Evolutionary conservation across 2,113 vertebrate species (phyloP), one percentile per base, ranked within the genome.

Genomic region (Phaethon lepturus): DNA sequence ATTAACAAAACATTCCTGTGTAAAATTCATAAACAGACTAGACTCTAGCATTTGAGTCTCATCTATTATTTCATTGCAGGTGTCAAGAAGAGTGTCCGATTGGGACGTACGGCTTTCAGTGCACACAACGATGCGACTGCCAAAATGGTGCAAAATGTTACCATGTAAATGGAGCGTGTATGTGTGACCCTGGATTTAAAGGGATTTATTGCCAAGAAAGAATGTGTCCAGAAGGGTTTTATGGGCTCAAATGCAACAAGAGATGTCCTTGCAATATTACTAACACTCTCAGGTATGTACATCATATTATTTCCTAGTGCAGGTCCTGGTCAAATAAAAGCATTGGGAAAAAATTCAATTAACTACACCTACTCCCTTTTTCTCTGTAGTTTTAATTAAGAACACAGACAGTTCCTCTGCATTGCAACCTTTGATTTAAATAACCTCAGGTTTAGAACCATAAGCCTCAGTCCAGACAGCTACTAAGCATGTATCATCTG

Each of bases 11-110:
- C 59, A 15, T 19, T 44, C 2, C 72, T 4, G 6, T 63, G 56
- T 45, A 26, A 15, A 13, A 82, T 58, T 19, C 22, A 1, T 5
- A 47, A 33, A 28, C 47, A 84, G 76, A 26, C 14, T n/a, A 24
- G 66, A 11, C 4, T 24, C 5, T 18, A 35, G 68, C 1, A 11
- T 33, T 50, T 87, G 55, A 53, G 20, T 79, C 49, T 89, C 66
- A 4, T 33, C 1, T 83, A 3, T 52, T 83, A 3, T 52, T 20
- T 86, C 91, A 5, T 13, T 50, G 19, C 96, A 99, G 99, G 98
- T 99, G 99, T 96, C 99, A 99, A 92, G 99, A 99, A 88, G 99
- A 99, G 92, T 99, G 99, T 95, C 99, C 99, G 20, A 96, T 99
- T 1, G 99, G 99, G 72, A 99, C 98, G 2, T 99, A 99, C 0